These are phyloP conservation scores for Zeugodacus cucurbitae DNA, from an alignment of 1,140 invertebrate species.

Conservation along the genomic window DNA sequence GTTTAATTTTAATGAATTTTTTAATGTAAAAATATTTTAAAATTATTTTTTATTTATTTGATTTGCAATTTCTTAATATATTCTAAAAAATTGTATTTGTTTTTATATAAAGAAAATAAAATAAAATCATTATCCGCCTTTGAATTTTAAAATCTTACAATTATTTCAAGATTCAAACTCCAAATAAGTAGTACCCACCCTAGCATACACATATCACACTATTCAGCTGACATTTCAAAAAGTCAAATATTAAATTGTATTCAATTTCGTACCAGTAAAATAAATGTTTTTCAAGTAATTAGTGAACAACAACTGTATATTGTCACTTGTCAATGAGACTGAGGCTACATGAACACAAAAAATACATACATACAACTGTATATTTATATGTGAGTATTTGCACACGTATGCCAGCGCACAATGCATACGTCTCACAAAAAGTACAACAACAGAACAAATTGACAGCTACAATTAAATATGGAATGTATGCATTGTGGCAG, in stretches of 20 bases:
- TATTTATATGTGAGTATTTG: neutral
- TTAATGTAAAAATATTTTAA: too few species aligned
- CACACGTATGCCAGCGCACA: too few species aligned
- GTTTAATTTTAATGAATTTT: too few species aligned
- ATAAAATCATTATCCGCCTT: too few species aligned
- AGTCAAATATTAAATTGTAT: neutral
- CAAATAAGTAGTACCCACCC: too few species aligned
- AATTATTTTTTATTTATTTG: too few species aligned
- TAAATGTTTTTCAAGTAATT: constrained; percentile 10
- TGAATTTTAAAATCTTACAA: too few species aligned
- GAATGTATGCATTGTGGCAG: neutral
- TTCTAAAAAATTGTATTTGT: too few species aligned
- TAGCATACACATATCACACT: neutral
- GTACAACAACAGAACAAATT: neutral
- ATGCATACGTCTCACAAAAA: neutral
- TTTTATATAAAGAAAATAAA: too few species aligned
- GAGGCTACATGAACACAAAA: neutral
- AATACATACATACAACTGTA: neutral
- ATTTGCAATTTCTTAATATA: too few species aligned
- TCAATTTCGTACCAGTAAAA: neutral
- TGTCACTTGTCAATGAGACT: neutral
- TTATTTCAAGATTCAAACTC: too few species aligned
- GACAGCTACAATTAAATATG: neutral
- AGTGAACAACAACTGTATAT: neutral
- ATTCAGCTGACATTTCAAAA: neutral